These are phyloP conservation scores for Cairina moschata DNA, from an alignment of 2,113 vertebrate genomes.

Conservation along the genomic window DNA sequence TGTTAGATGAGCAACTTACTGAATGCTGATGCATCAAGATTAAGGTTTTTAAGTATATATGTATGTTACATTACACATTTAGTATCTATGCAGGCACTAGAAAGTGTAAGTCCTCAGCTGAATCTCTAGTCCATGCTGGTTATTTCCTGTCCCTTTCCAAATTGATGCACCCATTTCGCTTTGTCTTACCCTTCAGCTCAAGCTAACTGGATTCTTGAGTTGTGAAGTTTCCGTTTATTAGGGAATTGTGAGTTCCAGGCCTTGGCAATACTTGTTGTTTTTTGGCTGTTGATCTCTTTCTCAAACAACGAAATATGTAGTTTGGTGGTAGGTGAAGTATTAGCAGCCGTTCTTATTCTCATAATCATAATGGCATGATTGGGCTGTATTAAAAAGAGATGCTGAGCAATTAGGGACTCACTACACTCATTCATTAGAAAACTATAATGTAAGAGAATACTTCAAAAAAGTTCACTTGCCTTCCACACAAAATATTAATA, in stretches of 20 bases:
- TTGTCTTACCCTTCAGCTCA: not conserved
- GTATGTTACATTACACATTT: not conserved
- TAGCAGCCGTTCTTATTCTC: not conserved
- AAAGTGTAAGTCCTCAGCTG: not conserved
- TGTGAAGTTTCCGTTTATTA: not conserved
- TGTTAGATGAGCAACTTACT: not conserved
- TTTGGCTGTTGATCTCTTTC: not conserved
- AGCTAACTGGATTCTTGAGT: not conserved
- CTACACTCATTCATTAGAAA: not conserved
- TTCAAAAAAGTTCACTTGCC: not conserved
- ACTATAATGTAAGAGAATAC: not conserved
- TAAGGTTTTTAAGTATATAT: not conserved
- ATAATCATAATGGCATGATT: not conserved
- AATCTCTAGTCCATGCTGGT: not conserved
- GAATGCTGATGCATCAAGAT: not conserved
- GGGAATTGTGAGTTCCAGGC: not conserved
- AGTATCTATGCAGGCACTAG: not conserved
- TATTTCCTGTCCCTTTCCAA: not conserved
- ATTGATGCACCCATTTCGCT: not conserved
- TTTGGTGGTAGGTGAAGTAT: not conserved
- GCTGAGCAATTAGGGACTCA: not conserved
- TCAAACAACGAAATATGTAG: fast-evolving
- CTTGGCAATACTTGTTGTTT: not conserved
- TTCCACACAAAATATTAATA: fast-evolving
- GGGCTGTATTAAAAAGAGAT: not conserved